Conservation (phyloP, 2,888 invertebrate species). For the Steinernema carpocapsae region DNA sequence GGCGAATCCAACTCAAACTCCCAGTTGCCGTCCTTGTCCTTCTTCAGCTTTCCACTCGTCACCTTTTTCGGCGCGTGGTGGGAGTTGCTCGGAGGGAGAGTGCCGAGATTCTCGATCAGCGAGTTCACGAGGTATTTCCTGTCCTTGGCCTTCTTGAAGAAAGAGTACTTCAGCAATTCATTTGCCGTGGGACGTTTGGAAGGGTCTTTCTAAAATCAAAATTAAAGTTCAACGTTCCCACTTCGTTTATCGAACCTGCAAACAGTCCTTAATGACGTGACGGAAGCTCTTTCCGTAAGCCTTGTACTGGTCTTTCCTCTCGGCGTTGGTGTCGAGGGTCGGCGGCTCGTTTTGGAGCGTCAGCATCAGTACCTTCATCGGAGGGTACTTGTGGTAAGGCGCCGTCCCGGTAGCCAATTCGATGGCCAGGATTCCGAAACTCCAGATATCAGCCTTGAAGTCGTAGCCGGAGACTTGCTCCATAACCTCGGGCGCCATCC, state of each 20-base stretch:
- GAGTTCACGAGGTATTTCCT: slow-evolving; percentile 66
- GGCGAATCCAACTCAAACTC: slow-evolving; percentile 67
- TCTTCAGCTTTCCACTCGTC: slow-evolving; percentile 65
- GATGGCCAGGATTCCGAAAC: slow-evolving; percentile 93
- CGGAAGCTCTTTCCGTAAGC: slow-evolving; percentile 86
- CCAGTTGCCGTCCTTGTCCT: slow-evolving; percentile 68
- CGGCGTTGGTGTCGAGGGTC: slow-evolving; percentile 88
- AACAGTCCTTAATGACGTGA: slow-evolving; percentile 93
- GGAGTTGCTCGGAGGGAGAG: slow-evolving; percentile 50
- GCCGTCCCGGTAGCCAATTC: slow-evolving; percentile 98
- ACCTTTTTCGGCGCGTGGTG: slow-evolving; percentile 52
- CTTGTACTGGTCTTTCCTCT: slow-evolving; percentile 97
- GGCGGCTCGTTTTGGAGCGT: slow-evolving; percentile 98
- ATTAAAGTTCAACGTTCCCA: background rate
- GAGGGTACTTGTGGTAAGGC: slow-evolving; percentile 97
- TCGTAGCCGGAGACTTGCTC: slow-evolving; percentile 90
- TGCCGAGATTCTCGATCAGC: slow-evolving; percentile 67
- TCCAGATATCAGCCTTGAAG: slow-evolving; percentile 88
- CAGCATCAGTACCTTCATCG: slow-evolving; percentile 97
- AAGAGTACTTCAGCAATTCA: slow-evolving; percentile 92
- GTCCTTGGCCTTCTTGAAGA: slow-evolving; percentile 91
- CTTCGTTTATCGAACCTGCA: slow-evolving; percentile 81
- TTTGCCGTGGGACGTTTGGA: slow-evolving; percentile 82
- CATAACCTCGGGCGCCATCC: slow-evolving; percentile 99
- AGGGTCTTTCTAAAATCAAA: slow-evolving; percentile 64